Evolutionary conservation across 2,888 invertebrate genomes (phyloP), one percentile per base, ranked within the genome.

Genomic region (Archips crataeganus): DNA sequence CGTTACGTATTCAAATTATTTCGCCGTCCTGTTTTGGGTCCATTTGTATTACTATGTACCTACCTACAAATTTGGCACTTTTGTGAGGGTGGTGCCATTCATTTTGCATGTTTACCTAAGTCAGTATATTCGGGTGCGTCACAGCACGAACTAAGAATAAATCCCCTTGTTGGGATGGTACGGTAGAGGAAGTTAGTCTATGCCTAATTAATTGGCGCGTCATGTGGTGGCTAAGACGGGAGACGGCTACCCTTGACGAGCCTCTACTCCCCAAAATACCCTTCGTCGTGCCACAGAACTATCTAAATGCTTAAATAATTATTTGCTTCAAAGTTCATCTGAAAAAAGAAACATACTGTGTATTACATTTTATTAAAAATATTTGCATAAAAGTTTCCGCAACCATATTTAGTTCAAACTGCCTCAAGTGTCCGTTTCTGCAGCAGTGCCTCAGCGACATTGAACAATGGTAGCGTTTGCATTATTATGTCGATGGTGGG

Each of bases 1-100:
- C 93, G 92, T 93, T 94, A 93, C 90, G 92, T 92, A 93, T 94
- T 94, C 92, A 94, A 94, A 94, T 93, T 91, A 93, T 94, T 91
- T 90, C 84, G 86, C 86, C 85, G 87, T 91, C 88, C 90, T 90
- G 91, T 92, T 92, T 91, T 90, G 89, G 86, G 88, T 88, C 86
- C 88, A 90, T 90, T 92, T 90, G 88, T 87, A 81, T 88, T 84
- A 82, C 80, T 83, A 82, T 84, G 82, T 83, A 84, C 85, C 85
- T 23, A 23, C 23, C 23, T 86, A 86, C 84, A 79, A 82, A 85
- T 84, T 87, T 81, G 75, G 80, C 81, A 83, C 84, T 85, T 86
- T 87, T 88, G 85, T 84, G 80, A 79, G 78, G 80, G 80, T 76
- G 74, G 15, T 60, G 71, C 80, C 83, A 84, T 87, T 85, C 85